These are phyloP conservation scores for Anastrepha ludens DNA, from an alignment of 1,140 invertebrate species.

Conservation along the genomic window DNA sequence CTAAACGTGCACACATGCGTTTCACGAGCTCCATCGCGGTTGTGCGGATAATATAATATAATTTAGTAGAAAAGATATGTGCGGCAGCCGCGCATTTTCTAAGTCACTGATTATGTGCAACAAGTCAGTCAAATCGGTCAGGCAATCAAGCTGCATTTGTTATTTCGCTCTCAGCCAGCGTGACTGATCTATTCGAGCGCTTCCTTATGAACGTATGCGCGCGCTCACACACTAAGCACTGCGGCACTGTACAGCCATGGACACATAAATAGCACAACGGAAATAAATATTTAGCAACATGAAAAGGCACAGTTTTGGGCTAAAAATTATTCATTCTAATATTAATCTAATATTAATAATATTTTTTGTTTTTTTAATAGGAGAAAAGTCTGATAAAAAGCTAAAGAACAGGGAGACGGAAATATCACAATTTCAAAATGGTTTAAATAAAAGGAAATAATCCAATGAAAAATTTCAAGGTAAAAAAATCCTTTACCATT, in stretches of 20 bases:
- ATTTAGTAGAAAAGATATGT: neutral
- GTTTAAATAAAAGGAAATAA: too few relatives aligned
- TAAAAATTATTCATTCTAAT: too few relatives aligned
- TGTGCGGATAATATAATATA: neutral
- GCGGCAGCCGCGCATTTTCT: constrained; percentile 28
- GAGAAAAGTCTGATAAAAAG: too few relatives aligned
- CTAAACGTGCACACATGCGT: constrained; percentile 21
- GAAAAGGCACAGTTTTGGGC: too few relatives aligned
- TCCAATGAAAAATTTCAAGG: too few relatives aligned
- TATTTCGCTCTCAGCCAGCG: neutral
- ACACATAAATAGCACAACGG: neutral
- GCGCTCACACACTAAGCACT: neutral
- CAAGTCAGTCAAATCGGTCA: constrained; percentile 19
- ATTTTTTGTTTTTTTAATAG: too few relatives aligned
- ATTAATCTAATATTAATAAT: too few relatives aligned
- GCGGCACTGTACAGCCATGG: constrained; percentile 52
- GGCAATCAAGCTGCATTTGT: constrained; percentile 30
- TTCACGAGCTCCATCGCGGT: neutral
- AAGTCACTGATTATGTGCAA: constrained; percentile 10
- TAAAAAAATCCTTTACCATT: too few relatives aligned
- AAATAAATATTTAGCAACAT: too few relatives aligned
- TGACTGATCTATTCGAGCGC: neutral
- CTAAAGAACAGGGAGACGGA: too few relatives aligned
- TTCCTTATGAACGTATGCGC: constrained; percentile 1
- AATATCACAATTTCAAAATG: too few relatives aligned